Conservation (phyloP, 2,113 vertebrate species). For the Brachyhypopomus gauderio region DNA sequence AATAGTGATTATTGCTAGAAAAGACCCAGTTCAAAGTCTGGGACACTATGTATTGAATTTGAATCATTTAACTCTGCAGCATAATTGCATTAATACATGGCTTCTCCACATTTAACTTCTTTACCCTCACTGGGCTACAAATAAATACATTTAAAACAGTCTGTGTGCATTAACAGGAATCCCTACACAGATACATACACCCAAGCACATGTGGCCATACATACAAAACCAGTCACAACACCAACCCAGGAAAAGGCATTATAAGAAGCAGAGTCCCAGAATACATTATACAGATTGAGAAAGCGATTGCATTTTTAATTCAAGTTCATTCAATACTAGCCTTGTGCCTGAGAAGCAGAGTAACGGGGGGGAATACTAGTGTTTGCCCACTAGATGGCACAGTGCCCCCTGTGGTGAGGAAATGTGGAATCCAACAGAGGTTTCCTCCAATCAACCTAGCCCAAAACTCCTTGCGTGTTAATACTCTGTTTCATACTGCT, state of each 20-base stretch:
- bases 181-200: slow-evolving; percentile 61
- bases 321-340: slow-evolving; percentile 50
- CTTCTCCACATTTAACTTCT: slow-evolving; percentile 80
- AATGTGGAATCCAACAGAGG: slow-evolving; percentile 8
- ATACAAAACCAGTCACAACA: slow-evolving; percentile 46
- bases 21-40: slow-evolving; percentile 68
- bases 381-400: slow-evolving; percentile 35
- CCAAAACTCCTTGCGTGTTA: slow-evolving; percentile 6
- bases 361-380: slow-evolving; percentile 9
- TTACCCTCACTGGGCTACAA: slow-evolving; percentile 80
- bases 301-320: slow-evolving; percentile 55
- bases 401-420: slow-evolving; percentile 5
- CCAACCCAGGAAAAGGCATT: slow-evolving; percentile 51
- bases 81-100: slow-evolving; percentile 82
- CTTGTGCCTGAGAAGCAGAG: slow-evolving; percentile 38
- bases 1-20: slow-evolving; percentile 87
- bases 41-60: slow-evolving; percentile 56
- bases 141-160: slow-evolving; percentile 80
- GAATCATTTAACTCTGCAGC: slow-evolving; percentile 74
- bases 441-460: neutral
- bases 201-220: slow-evolving; percentile 36
- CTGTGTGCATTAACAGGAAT: slow-evolving; percentile 62
- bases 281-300: slow-evolving; percentile 42
- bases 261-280: slow-evolving; percentile 52
- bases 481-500: slow-evolving; percentile 32